Evolutionary conservation across 1,140 invertebrate genomes (phyloP).

Genomic region (roundworm (Caenorhabditis elegans)): DNA sequence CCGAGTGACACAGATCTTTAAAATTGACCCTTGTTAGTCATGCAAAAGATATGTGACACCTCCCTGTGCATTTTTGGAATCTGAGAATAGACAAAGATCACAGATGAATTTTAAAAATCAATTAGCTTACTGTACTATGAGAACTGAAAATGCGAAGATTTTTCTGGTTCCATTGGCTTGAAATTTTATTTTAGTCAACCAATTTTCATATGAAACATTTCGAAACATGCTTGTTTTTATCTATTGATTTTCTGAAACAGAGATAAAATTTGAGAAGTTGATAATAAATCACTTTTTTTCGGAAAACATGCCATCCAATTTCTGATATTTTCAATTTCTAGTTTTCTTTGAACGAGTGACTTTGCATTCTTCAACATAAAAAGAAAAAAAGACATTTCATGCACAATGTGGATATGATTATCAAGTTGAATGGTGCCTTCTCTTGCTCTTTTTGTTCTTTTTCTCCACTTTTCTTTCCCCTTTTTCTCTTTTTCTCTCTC

Average conservation of each 20-base stretch:
- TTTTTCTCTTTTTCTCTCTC: background rate
- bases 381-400: background rate
- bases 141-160: no score
- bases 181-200: no score
- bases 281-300: no score
- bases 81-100: background rate
- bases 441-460: constrained; percentile 9
- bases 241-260: no score
- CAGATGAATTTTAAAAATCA: background rate
- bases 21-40: background rate
- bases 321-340: background rate
- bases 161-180: no score
- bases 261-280: no score
- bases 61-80: background rate
- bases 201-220: no score
- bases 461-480: background rate
- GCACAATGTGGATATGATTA: constrained; percentile 33
- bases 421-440: constrained; percentile 21
- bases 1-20: no score
- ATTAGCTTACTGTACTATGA: no score
- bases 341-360: background rate
- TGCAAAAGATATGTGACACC: background rate
- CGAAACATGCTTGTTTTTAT: no score
- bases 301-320: no score
- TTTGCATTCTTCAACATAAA: background rate